Conservation (phyloP, 2,888 invertebrate genomes). For the Catocala fraxini region DNA sequence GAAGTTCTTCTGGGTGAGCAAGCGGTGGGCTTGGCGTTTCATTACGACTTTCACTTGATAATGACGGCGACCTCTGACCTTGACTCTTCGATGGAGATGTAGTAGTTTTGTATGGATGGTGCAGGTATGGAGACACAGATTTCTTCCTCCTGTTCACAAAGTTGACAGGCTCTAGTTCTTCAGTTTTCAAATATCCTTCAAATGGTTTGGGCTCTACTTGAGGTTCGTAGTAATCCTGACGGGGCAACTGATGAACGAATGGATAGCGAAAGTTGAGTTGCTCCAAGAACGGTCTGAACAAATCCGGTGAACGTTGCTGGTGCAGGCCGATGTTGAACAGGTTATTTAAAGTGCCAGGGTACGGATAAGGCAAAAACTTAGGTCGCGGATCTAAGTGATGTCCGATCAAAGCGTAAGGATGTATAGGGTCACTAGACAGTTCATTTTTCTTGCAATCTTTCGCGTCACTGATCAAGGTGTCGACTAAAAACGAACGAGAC, state of each 20-base stretch:
- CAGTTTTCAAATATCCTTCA: conserved; percentile 70
- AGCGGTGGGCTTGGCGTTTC: conserved; percentile 87
- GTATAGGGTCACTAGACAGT: conserved; percentile 74
- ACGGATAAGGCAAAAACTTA: conserved; percentile 88
- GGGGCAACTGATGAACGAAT: conserved; percentile 76
- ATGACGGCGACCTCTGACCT: conserved; percentile 76
- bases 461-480: conserved; percentile 91
- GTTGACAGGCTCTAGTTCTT: conserved; percentile 72
- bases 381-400: conserved; percentile 73
- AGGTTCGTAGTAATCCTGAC: conserved; percentile 71
- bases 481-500: conserved; percentile 94
- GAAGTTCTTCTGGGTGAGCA: conserved; percentile 78
- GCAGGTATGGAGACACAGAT: conserved; percentile 78
- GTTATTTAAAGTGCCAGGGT: conserved; percentile 89
- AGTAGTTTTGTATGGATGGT: conserved; percentile 78
- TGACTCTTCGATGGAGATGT: conserved; percentile 78
- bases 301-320: conserved; percentile 83
- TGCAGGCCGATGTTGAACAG: conserved; percentile 89
- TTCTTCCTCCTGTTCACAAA: conserved; percentile 76
- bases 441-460: conserved; percentile 80
- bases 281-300: conserved; percentile 82
- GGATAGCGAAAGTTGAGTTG: conserved; percentile 81
- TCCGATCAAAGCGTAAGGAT: conserved; percentile 75
- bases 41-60: conserved; percentile 84
- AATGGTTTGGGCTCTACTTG: conserved; percentile 64